phyloP scores from a whole-genome alignment of 2,797 vertebrate species.

The Notamacropus eugenii region DNA sequence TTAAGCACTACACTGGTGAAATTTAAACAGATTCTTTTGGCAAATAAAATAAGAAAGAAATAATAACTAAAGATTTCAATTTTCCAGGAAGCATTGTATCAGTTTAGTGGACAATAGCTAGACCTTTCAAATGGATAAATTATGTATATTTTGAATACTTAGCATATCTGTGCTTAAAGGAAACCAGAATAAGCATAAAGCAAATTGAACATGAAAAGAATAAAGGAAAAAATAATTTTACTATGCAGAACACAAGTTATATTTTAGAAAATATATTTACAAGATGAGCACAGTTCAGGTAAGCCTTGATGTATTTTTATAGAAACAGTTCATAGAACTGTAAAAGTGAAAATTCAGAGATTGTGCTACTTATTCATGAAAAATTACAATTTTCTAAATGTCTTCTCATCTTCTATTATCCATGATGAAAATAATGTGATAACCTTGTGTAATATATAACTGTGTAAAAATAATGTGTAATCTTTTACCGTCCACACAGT shows the following conservation, averaged over 20 bases:
- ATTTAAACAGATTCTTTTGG: constrained; percentile 58
- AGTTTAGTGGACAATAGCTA: constrained; percentile 73
- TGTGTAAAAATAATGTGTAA: too few species aligned
- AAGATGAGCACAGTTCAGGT: constrained; percentile 50
- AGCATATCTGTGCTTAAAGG: constrained; percentile 56
- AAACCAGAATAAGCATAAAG: constrained; percentile 74
- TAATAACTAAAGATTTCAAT: constrained; percentile 63
- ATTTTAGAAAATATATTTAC: not conserved
- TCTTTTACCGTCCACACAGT: not conserved
- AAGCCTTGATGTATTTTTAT: constrained; percentile 54
- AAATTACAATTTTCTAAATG: not conserved
- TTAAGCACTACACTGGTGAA: constrained; percentile 35
- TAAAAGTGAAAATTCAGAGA: constrained; percentile 57
- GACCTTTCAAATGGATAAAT: constrained; percentile 68
- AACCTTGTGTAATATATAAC: too few species aligned
- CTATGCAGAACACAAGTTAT: not conserved
- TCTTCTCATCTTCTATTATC: not conserved
- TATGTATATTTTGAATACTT: constrained; percentile 26
- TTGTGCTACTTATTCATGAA: not conserved
- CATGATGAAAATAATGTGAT: not conserved
- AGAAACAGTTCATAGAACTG: constrained; percentile 63
- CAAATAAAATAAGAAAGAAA: constrained; percentile 50
- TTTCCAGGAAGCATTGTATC: constrained; percentile 64
- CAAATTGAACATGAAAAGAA: constrained; percentile 63
- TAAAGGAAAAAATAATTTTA: not conserved